Evolutionary conservation across 2,888 invertebrate genomes (phyloP), one percentile per base, ranked within the genome.

Genomic region (Calliopum simillimum): DNA sequence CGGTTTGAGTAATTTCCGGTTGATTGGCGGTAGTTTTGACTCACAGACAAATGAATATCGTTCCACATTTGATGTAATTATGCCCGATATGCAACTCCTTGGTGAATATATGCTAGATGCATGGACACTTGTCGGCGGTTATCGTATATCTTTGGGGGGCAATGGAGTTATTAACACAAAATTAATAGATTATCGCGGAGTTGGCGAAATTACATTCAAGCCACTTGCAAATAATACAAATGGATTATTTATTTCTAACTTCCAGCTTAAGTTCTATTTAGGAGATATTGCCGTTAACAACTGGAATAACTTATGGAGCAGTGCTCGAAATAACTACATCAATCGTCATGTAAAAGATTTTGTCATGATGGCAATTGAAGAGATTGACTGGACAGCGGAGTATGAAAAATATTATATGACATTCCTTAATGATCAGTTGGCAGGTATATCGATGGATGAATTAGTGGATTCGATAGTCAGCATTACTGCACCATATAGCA

Each of bases 291-390:
- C 65, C 8, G 68, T 75, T 8, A 73, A 77, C 47, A 76, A 77
- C 69, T 77, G 81, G 76, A 77, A 84, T 62, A 55, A 68, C 0
- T 8, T 79, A 25, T 79, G 74, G 80, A 74, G 76, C 62, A 78
- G 78, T 21, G 68, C 78, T 2, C 55, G 71, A 12, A 83, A 84
- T 67, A 76, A 78, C 58, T 78, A 76, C 25, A 46, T 67, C 19
- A 78, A 82, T 23, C 71, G 70, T 4, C 76, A 63, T n/a, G 43
- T 70, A 11, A 58, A 75, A 51, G 73, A 79, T 2, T 16, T 73
- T 0, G 2, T 70, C 3, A 44, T 74, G 4, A 62, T 81, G 5
- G 23, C 71, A 6, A 65, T 70, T 2, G 51, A 81, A 63, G 67
- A 79, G 71, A 72, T 81, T 4, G 78, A 81, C 67, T 72, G 73